Percentiles rank a stretch among this genome's conserved stretches.
These are phyloP conservation scores for Ptychochromis oligacanthus DNA, from an alignment of 2,113 vertebrate species.

Conservation along the genomic window DNA sequence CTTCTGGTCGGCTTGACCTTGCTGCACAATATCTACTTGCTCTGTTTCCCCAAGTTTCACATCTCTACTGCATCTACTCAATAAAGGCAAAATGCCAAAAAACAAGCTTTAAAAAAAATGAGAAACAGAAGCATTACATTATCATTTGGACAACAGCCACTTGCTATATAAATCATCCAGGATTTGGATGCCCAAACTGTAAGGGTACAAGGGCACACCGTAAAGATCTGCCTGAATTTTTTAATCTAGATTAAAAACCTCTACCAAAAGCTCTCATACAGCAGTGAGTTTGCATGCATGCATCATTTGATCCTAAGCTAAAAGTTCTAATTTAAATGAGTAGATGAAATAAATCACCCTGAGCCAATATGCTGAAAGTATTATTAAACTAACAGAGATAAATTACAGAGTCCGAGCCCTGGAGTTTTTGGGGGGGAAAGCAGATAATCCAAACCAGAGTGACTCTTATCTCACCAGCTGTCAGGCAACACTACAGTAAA, in stretches of 20 bases:
- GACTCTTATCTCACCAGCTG: not conserved
- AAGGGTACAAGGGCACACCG: not conserved
- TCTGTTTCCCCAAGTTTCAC: not conserved
- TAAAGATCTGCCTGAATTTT: not conserved
- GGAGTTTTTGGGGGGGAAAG: not conserved
- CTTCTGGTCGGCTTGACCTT: not conserved
- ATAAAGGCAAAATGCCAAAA: not conserved
- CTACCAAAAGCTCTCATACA: not conserved
- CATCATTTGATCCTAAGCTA: not conserved
- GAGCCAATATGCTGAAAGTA: constrained; percentile 9
- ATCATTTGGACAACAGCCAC: not conserved
- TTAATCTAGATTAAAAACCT: constrained; percentile 15
- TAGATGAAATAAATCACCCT: constrained; percentile 1
- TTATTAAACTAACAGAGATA: constrained; percentile 16
- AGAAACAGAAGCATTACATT: constrained; percentile 11
- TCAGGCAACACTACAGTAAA: not conserved
- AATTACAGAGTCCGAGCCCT: not conserved
- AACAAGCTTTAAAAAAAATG: not conserved
- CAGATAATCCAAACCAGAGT: not conserved
- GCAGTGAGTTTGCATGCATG: not conserved
- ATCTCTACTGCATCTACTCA: not conserved
- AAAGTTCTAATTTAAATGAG: constrained; percentile 5
- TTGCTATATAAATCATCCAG: not conserved
- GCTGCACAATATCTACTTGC: not conserved
- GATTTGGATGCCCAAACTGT: not conserved